A percentile compares a stretch with the other conserved stretches of the same genome.
Conservation (phyloP, 2,797 vertebrate genomes). For the Sebastes diaconus region DNA sequence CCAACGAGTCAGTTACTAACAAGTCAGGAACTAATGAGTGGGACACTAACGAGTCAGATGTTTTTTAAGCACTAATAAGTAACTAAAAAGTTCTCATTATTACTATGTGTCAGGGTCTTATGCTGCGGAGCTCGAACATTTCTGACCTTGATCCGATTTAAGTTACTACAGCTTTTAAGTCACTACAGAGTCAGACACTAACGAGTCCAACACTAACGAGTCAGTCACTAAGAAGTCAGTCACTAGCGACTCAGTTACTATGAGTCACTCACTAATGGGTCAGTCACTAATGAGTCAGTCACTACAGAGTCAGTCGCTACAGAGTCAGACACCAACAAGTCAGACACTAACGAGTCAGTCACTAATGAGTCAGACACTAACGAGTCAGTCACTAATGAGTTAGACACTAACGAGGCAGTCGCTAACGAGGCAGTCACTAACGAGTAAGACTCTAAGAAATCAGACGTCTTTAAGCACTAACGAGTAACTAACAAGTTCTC, state of each 20-base stretch:
- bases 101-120: neutral
- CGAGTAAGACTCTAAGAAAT: neutral
- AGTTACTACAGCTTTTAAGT: neutral
- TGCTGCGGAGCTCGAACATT: too few species aligned
- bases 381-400: neutral
- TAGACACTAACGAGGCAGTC: neutral
- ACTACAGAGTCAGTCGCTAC: neutral
- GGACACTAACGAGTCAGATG: too few species aligned
- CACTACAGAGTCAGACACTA: neutral
- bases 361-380: too few species aligned
- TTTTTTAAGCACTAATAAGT: too few species aligned
- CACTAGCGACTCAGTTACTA: neutral
- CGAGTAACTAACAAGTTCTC: neutral
- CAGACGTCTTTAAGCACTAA: neutral
- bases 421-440: neutral
- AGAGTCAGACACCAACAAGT: too few species aligned
- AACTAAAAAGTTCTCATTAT: neutral
- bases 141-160: neutral
- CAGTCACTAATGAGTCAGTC: neutral
- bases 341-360: too few species aligned
- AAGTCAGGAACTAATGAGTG: too few species aligned
- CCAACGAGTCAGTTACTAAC: too few species aligned
- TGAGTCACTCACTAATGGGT: too few species aligned
- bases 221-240: neutral
- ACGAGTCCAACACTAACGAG: too few species aligned